Conservation (phyloP, 92 coral and sea anemone species). For the Porites cylindrica region DNA sequence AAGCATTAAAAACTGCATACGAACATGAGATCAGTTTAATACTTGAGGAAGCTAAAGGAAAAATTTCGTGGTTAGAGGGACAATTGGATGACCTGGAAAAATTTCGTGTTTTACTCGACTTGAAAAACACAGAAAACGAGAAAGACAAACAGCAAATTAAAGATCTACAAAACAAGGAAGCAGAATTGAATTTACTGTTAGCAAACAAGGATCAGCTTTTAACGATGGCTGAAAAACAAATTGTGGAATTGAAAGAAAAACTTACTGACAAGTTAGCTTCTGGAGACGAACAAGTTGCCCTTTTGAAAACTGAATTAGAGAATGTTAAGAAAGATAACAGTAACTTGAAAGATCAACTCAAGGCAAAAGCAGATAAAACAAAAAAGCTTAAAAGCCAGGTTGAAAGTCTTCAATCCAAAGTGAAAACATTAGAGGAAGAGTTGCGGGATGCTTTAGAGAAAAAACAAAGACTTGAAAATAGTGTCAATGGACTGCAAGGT, state of each 20-base stretch:
- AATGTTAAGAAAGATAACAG: slow-evolving; percentile 67
- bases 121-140: slow-evolving; percentile 83
- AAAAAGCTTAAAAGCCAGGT: slow-evolving; percentile 73
- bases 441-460: slow-evolving; percentile 61
- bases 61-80: slow-evolving; percentile 92
- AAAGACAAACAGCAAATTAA: slow-evolving; percentile 81
- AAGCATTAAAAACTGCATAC: slow-evolving; percentile 87
- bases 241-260: slow-evolving; percentile 76
- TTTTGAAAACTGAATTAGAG: slow-evolving; percentile 76
- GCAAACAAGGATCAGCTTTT: slow-evolving; percentile 70
- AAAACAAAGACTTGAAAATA: slow-evolving; percentile 73
- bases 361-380: slow-evolving; percentile 68
- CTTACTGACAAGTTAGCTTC: slow-evolving; percentile 52
- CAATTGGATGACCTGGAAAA: slow-evolving; percentile 93
- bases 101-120: slow-evolving; percentile 81
- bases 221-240: slow-evolving; percentile 74
- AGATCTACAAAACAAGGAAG: slow-evolving; percentile 71
- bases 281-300: slow-evolving; percentile 70
- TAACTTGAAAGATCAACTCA: slow-evolving; percentile 60
- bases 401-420: slow-evolving; percentile 75
- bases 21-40: slow-evolving; percentile 82
- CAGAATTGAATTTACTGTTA: slow-evolving; percentile 51
- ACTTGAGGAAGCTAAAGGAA: slow-evolving; percentile 85
- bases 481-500: slow-evolving; percentile 71
- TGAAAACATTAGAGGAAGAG: slow-evolving; percentile 71